These are phyloP conservation scores for Drosophila kohkoa DNA, from an alignment of 1,140 invertebrate species.

Conservation along the genomic window DNA sequence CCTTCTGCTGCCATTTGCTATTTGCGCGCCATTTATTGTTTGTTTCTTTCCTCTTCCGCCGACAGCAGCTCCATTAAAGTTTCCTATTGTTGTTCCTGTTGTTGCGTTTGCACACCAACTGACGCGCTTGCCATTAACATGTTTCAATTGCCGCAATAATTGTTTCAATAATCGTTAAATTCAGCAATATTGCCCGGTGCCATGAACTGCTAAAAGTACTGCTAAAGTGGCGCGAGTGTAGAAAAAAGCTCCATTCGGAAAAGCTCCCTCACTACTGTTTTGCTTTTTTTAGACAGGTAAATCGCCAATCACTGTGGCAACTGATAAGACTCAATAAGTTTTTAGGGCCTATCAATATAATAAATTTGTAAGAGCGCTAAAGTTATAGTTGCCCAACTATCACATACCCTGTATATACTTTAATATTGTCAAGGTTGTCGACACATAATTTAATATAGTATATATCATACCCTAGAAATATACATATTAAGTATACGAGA, in stretches of 20 bases:
- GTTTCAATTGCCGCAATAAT: slow-evolving; percentile 74
- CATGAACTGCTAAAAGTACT: slow-evolving; percentile 17
- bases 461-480: too few relatives aligned
- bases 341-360: slow-evolving; percentile 1
- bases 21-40: slow-evolving; percentile 30
- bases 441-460: too few relatives aligned
- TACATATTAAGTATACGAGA: too few relatives aligned
- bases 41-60: slow-evolving; percentile 42
- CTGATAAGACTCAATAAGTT: slow-evolving; percentile 32
- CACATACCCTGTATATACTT: background rate
- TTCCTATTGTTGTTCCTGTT: slow-evolving; percentile 14
- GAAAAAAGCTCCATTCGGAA: slow-evolving; percentile 23
- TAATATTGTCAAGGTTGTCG: background rate
- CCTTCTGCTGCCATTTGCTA: slow-evolving; percentile 33
- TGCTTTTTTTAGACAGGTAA: slow-evolving; percentile 28
- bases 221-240: slow-evolving; percentile 1
- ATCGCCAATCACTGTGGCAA: background rate
- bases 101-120: slow-evolving; percentile 41
- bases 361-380: background rate
- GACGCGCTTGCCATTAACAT: slow-evolving; percentile 61
- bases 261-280: slow-evolving; percentile 25
- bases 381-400: background rate
- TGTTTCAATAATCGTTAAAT: slow-evolving; percentile 79
- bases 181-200: slow-evolving; percentile 22
- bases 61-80: slow-evolving; percentile 16